Conservation (phyloP, 2,797 vertebrate species). For the Sarcoramphus papa region DNA sequence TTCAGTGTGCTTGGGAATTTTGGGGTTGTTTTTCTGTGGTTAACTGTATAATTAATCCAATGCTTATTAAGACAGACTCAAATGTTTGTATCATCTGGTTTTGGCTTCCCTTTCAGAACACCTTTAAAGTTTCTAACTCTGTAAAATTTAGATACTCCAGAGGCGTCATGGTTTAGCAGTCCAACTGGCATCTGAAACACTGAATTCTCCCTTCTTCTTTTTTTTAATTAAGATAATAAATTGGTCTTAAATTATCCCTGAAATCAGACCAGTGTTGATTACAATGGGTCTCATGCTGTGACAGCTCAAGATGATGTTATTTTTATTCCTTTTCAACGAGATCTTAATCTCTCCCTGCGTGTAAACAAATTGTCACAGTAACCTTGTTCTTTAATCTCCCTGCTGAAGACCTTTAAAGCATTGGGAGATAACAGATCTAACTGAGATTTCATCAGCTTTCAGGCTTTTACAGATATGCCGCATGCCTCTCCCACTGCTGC, state of each 20-base stretch:
- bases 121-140: slow-evolving; percentile 33
- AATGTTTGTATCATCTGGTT: not conserved
- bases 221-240: slow-evolving; percentile 99
- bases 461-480: slow-evolving; percentile 72
- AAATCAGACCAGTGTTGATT: slow-evolving; percentile 99
- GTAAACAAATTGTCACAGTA: slow-evolving; percentile 85
- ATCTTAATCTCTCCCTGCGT: slow-evolving; percentile 87
- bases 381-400: slow-evolving; percentile 85
- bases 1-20: not conserved
- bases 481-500: slow-evolving; percentile 52
- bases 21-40: not conserved
- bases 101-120: slow-evolving; percentile 1
- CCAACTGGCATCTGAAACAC: slow-evolving; percentile 66
- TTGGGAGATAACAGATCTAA: slow-evolving; percentile 83
- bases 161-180: slow-evolving; percentile 28
- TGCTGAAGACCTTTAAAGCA: slow-evolving; percentile 80
- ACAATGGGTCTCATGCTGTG: slow-evolving; percentile 95
- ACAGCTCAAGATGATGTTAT: slow-evolving; percentile 84
- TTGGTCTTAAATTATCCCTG: slow-evolving; percentile 99
- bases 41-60: not conserved
- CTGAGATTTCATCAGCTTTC: slow-evolving; percentile 82
- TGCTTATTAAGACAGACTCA: not conserved
- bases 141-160: slow-evolving; percentile 32
- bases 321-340: slow-evolving; percentile 87
- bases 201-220: slow-evolving; percentile 72